Percentiles rank a stretch among this genome's conserved stretches.
Evolutionary conservation across 2,888 invertebrate genomes (phyloP).

Genomic region (Trimorus sp.): DNA sequence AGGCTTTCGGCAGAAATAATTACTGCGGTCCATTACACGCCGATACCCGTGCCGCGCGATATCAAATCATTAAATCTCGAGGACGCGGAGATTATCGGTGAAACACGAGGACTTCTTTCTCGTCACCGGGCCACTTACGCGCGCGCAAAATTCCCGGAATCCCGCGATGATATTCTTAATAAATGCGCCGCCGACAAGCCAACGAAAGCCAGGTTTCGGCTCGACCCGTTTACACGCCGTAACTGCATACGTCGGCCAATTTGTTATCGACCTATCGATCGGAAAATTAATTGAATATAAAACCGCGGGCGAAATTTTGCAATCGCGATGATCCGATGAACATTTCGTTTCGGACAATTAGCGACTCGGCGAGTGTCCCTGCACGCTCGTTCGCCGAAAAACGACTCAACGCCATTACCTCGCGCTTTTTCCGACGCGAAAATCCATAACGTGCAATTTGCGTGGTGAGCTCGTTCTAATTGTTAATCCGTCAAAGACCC

Average conservation of each 20-base stretch:
- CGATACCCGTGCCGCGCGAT: conserved; percentile 44
- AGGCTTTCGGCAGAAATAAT: conserved; percentile 71
- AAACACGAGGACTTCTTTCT: conserved; percentile 21
- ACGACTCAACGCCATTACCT: too few relatives aligned
- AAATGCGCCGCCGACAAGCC: not conserved
- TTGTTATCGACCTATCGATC: conserved; percentile 5
- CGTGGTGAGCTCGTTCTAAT: conserved; percentile 8
- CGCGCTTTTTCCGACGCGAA: too few relatives aligned
- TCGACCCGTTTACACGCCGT: conserved; percentile 2
- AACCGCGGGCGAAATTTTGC: conserved; percentile 9
- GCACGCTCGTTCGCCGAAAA: too few relatives aligned
- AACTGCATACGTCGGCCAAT: conserved; percentile 8
- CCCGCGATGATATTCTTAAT: conserved; percentile 15
- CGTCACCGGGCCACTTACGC: not conserved
- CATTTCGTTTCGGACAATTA: too few relatives aligned
- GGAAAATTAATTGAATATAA: conserved; percentile 19
- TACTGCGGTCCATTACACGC: conserved; percentile 65
- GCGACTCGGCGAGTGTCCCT: too few relatives aligned
- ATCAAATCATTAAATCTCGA: conserved; percentile 52
- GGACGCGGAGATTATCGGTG: conserved; percentile 31
- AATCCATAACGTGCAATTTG: not conserved
- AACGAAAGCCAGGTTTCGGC: too few relatives aligned
- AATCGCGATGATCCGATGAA: not conserved
- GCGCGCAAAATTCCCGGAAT: conserved; percentile 11
- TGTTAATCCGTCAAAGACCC: conserved; percentile 31